A percentile compares a stretch with the other conserved stretches of the same genome.
Conservation (phyloP, 1,140 invertebrate genomes). For the Bombus vancouverensis region DNA sequence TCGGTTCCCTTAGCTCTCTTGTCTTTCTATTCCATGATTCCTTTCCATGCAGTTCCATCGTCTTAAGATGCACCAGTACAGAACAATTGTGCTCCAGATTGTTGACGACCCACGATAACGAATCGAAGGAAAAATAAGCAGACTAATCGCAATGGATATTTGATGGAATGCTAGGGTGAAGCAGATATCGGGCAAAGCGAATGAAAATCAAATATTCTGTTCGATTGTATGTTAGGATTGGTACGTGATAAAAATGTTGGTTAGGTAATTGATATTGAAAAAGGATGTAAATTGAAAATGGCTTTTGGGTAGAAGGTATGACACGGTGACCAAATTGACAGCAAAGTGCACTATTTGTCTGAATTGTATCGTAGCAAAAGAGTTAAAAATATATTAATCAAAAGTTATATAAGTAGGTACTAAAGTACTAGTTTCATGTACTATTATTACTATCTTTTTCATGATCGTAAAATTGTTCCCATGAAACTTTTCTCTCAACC, state of each 20-base stretch:
- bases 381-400: too few relatives aligned
- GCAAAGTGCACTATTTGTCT: too few relatives aligned
- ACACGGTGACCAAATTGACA: too few relatives aligned
- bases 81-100: slow-evolving; percentile 38
- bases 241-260: background rate
- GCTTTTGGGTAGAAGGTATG: background rate
- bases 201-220: background rate
- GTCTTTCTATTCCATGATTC: slow-evolving; percentile 11
- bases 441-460: too few relatives aligned
- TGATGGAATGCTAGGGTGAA: too few relatives aligned
- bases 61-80: slow-evolving; percentile 26
- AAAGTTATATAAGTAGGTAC: too few relatives aligned
- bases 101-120: background rate
- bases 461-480: too few relatives aligned
- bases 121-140: background rate
- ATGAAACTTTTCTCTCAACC: too few relatives aligned
- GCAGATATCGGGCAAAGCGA: background rate
- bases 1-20: background rate
- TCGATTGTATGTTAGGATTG: background rate
- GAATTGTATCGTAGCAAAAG: too few relatives aligned
- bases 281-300: too few relatives aligned
- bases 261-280: too few relatives aligned
- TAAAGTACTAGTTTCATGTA: too few relatives aligned
- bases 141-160: background rate
- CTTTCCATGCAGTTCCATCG: slow-evolving; percentile 33